These are phyloP conservation scores for Drosophila arizonae DNA, from an alignment of 1,140 invertebrate species.

Conservation along the genomic window DNA sequence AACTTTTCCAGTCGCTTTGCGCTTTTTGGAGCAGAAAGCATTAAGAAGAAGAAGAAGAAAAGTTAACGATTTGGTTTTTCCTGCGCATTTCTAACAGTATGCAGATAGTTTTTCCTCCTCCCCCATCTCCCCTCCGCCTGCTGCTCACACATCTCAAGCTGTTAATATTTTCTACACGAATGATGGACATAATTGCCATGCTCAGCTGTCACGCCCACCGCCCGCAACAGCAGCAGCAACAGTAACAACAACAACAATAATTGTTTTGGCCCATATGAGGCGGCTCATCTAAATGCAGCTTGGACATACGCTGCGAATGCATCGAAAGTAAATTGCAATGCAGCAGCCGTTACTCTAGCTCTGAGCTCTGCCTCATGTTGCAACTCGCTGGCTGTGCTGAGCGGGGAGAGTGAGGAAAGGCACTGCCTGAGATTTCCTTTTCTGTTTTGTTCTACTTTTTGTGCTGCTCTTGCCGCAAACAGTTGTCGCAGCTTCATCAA, in stretches of 20 bases:
- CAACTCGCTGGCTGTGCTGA: not conserved
- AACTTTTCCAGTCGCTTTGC: constrained; percentile 69
- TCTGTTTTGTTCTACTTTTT: constrained; percentile 73
- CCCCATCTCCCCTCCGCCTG: no score
- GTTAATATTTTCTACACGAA: constrained; percentile 69
- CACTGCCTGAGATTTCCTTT: constrained; percentile 54
- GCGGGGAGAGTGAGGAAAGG: constrained; percentile 16
- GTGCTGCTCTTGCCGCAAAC: constrained; percentile 30
- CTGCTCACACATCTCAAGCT: constrained; percentile 17
- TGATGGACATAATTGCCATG: constrained; percentile 73
- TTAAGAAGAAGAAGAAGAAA: constrained; percentile 41
- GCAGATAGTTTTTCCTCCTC: constrained; percentile 44
- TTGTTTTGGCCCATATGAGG: constrained; percentile 72
- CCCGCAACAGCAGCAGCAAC: constrained; percentile 34
- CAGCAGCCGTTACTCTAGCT: not conserved
- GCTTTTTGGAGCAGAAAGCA: constrained; percentile 79
- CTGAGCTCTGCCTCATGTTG: constrained; percentile 4
- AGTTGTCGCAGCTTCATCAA: not conserved
- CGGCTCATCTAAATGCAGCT: constrained; percentile 54
- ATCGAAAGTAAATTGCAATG: constrained; percentile 72
- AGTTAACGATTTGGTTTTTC: constrained; percentile 46
- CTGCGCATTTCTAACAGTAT: constrained; percentile 53
- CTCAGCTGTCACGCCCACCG: constrained; percentile 59
- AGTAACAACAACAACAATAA: constrained; percentile 41
- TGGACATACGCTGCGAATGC: constrained; percentile 62